Conservation (phyloP, 2,113 vertebrate species). For the Nyctibius bracteatus region DNA sequence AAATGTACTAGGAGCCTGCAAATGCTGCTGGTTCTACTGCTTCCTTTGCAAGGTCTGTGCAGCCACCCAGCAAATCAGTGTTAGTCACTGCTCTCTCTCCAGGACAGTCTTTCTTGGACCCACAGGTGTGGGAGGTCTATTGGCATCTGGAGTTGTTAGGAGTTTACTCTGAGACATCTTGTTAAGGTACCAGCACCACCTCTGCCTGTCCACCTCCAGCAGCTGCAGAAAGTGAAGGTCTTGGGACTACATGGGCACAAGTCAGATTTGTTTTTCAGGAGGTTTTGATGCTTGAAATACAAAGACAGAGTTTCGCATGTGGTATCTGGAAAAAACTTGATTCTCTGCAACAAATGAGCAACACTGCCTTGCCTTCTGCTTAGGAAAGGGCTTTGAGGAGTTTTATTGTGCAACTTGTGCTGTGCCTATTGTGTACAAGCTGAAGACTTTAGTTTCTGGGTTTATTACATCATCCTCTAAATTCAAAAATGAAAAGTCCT, state of each 20-base stretch:
- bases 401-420: neutral
- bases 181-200: neutral
- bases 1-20: neutral
- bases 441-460: neutral
- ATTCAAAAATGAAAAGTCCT: neutral
- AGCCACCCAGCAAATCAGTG: neutral
- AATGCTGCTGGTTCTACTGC: neutral
- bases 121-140: neutral
- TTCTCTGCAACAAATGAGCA: neutral
- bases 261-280: neutral
- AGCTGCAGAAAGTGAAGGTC: neutral
- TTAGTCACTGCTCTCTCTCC: neutral
- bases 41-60: neutral
- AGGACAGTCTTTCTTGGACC: neutral
- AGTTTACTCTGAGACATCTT: neutral
- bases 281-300: neutral
- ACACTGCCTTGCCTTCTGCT: neutral
- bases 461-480: neutral
- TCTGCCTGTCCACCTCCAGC: neutral
- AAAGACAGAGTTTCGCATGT: neutral
- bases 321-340: neutral
- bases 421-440: neutral
- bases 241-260: neutral
- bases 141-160: neutral
- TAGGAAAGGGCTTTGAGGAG: neutral